Evolutionary conservation across 2,888 invertebrate species (phyloP).

Genomic region (Metalampra italica): DNA sequence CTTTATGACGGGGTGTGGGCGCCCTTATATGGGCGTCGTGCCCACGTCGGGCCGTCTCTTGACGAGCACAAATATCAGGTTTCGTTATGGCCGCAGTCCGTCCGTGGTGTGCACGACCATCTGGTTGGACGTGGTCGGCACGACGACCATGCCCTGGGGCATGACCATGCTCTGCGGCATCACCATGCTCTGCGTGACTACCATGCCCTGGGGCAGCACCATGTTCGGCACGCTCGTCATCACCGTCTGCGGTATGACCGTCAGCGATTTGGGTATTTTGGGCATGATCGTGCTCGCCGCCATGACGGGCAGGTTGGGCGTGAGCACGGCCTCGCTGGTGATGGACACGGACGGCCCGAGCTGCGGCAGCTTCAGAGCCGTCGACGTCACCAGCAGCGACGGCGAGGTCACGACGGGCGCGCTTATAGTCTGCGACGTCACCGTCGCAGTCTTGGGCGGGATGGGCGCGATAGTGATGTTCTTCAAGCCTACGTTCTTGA

Average conservation of each 20-base stretch:
- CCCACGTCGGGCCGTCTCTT: constrained; percentile 37
- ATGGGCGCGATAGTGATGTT: constrained; percentile 73
- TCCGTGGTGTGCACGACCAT: constrained; percentile 17
- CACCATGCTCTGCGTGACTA: constrained; percentile 17
- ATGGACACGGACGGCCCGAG: constrained; percentile 54
- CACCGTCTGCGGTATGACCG: constrained; percentile 84
- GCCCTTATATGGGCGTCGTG: constrained; percentile 5
- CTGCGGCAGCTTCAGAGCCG: constrained; percentile 52
- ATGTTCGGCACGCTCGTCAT: constrained; percentile 16
- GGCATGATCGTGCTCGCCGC: constrained; percentile 77
- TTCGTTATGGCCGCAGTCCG: constrained; percentile 60
- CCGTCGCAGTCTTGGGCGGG: constrained; percentile 57
- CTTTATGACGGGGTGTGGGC: no score
- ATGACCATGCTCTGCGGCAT: constrained; percentile 14
- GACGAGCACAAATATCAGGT: constrained; percentile 49
- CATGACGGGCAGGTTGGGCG: constrained; percentile 38
- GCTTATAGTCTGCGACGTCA: constrained; percentile 49
- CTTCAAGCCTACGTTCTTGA: constrained; percentile 70
- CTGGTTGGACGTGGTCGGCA: constrained; percentile 11
- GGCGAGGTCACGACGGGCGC: constrained; percentile 43
- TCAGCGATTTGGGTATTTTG: constrained; percentile 88
- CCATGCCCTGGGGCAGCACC: not conserved
- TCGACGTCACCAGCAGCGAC: constrained; percentile 41
- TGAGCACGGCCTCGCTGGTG: constrained; percentile 45
- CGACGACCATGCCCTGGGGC: not conserved